phyloP scores from a whole-genome alignment of 2,888 invertebrate genomes.

The Spisula subtruncata region DNA sequence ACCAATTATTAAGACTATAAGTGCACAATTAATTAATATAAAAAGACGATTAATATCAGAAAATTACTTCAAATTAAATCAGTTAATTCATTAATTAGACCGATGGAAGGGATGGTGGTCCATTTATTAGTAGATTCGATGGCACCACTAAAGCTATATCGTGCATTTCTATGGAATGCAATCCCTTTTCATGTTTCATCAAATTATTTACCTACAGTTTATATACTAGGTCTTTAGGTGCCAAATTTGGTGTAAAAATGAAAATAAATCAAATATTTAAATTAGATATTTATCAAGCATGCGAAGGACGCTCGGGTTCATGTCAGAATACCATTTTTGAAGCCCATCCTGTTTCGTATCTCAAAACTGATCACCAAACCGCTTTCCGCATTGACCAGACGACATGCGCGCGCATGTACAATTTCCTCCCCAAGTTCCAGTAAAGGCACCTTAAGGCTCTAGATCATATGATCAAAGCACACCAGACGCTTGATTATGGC shows the following conservation, averaged over 20 bases:
- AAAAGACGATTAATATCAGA: too few species aligned
- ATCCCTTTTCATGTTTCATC: not conserved
- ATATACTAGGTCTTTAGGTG: not conserved
- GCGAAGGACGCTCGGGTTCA: not conserved
- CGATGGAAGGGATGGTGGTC: too few species aligned
- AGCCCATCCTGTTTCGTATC: conserved; percentile 29
- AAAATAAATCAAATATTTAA: not conserved
- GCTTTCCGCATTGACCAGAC: conserved; percentile 32
- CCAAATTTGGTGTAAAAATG: not conserved
- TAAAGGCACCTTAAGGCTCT: conserved; percentile 31
- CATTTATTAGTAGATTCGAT: too few species aligned
- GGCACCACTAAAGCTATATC: too few species aligned
- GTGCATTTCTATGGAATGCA: too few species aligned
- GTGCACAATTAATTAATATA: too few species aligned
- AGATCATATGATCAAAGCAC: conserved; percentile 43
- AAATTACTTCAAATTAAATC: too few species aligned
- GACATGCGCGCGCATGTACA: not conserved
- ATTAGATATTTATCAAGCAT: not conserved
- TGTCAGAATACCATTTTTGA: conserved; percentile 13
- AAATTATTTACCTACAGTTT: not conserved
- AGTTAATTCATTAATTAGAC: too few species aligned
- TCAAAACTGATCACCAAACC: conserved; percentile 19
- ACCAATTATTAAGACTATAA: too few species aligned
- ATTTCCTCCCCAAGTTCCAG: conserved; percentile 17
- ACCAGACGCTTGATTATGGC: conserved; percentile 47